Evolutionary conservation across 2,888 invertebrate species (phyloP), one percentile per base, ranked within the genome.

Genomic region (Acronicta alni): DNA sequence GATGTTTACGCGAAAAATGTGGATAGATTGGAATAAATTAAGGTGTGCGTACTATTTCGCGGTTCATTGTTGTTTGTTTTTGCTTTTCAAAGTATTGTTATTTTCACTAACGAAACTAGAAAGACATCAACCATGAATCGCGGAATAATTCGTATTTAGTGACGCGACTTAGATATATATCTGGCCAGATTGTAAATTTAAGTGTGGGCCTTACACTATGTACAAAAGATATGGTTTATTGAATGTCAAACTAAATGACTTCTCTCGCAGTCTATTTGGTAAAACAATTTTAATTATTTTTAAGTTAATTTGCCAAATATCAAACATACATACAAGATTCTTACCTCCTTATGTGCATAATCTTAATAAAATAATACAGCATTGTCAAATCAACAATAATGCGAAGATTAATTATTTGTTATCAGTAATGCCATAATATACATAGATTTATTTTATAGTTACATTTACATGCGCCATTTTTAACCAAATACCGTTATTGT

Each of bases 401-500:
- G 59, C 59, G 48, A 41, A 53, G 30, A 63, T 67, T 57, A 38
- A 57, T 60, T 62, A 54, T 30, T 30, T 30, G 30, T 74, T 62
- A 63, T 66, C 58, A 73, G 20, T 54, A 62, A 77, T 80, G 78
- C 78, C 78, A 77, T 79, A 75, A 64, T 77, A 67, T 77, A 77
- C 49, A 75, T 80, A 77, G 56, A 62, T 57, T 67, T 75, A 72
- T 75, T 69, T 69, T 64, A 58, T 80, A 73, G 64, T 67, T 77
- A 80, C 65, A 73, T 72, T 75, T 72, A 69, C 67, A 56, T 68
- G 77, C 77, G 85, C 85, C 84, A 86, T 86, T 80, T 73, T 62
- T 54, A 72, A 83, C 84, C 86, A 85, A 85, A 86, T 80, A 84
- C 74, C 52, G 59, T 72, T 80, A 64, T 72, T 68, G 57, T 72